Percentiles rank a stretch among this genome's conserved stretches.
Evolutionary conservation across 1,140 invertebrate species (phyloP).

Genomic region (Neodiprion fabricii): DNA sequence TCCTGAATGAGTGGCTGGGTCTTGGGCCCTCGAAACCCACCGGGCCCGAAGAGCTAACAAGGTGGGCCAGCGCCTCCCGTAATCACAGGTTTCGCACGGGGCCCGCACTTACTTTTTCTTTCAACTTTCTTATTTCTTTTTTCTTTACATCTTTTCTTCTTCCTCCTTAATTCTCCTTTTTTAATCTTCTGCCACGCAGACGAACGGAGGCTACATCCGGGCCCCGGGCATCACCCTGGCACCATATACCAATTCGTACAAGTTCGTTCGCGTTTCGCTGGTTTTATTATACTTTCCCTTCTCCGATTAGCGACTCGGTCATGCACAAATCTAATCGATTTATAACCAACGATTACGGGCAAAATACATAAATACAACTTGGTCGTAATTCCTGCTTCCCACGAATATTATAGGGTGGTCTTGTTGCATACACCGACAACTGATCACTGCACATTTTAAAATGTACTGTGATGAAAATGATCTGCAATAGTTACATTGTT

Average conservation of each 20-base stretch:
- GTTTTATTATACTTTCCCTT: background rate
- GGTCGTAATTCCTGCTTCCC: background rate
- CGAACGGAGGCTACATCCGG: slow-evolving; percentile 55
- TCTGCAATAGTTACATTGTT: too few relatives aligned
- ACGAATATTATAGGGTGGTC: background rate
- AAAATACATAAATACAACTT: background rate
- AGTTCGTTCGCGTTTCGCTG: background rate
- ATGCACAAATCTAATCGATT: background rate
- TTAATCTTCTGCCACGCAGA: slow-evolving; percentile 50
- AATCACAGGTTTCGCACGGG: slow-evolving; percentile 61
- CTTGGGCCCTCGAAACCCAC: slow-evolving; percentile 37
- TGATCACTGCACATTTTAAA: background rate
- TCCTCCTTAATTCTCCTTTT: slow-evolving; percentile 28
- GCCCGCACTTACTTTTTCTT: slow-evolving; percentile 58
- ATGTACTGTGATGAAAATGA: too few relatives aligned
- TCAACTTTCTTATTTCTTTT: background rate
- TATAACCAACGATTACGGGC: too few relatives aligned
- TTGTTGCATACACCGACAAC: background rate
- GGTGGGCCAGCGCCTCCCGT: slow-evolving; percentile 60
- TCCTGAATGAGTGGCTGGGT: slow-evolving; percentile 53
- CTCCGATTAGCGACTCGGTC: background rate
- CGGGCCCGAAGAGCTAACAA: slow-evolving; percentile 53
- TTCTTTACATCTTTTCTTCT: background rate
- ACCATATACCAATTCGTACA: background rate
- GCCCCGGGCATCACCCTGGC: slow-evolving; percentile 40